These are phyloP conservation scores for Drosophila murphyi DNA, from an alignment of 1,140 invertebrate genomes.

Conservation along the genomic window DNA sequence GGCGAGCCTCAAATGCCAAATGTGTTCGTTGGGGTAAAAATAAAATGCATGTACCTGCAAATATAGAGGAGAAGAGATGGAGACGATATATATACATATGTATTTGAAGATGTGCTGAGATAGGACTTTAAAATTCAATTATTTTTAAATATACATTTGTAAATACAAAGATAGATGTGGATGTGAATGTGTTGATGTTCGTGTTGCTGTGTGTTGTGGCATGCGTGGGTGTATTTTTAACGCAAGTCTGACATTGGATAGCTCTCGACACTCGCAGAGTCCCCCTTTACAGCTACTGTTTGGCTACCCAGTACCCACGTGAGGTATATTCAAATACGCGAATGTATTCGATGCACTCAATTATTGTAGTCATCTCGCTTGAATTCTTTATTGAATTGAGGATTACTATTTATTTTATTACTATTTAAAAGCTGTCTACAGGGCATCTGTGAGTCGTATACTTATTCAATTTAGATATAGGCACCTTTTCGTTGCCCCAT, in stretches of 20 bases:
- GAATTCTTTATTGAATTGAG: too few species aligned
- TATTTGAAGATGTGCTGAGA: conserved; percentile 42
- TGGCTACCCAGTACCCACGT: neutral
- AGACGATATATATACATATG: conserved; percentile 1
- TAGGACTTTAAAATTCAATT: conserved; percentile 40
- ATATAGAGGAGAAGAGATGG: conserved; percentile 21
- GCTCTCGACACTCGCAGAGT: neutral
- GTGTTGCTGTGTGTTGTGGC: neutral
- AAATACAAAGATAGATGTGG: neutral
- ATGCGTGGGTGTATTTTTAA: conserved; percentile 2
- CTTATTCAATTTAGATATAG: too few species aligned
- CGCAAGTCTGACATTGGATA: conserved; percentile 29
- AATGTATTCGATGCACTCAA: neutral
- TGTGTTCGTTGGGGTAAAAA: conserved; percentile 19
- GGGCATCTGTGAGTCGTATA: too few species aligned
- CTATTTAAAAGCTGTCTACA: neutral
- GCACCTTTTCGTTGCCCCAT: neutral
- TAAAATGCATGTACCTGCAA: conserved; percentile 55
- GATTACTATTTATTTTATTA: too few species aligned
- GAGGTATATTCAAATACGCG: neutral
- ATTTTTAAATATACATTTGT: conserved; percentile 30
- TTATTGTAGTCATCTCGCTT: too few species aligned
- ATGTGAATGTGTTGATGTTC: neutral
- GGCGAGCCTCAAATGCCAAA: neutral
- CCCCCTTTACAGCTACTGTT: neutral